Conservation (phyloP, 2,113 vertebrate species). For the Columba livia region DNA sequence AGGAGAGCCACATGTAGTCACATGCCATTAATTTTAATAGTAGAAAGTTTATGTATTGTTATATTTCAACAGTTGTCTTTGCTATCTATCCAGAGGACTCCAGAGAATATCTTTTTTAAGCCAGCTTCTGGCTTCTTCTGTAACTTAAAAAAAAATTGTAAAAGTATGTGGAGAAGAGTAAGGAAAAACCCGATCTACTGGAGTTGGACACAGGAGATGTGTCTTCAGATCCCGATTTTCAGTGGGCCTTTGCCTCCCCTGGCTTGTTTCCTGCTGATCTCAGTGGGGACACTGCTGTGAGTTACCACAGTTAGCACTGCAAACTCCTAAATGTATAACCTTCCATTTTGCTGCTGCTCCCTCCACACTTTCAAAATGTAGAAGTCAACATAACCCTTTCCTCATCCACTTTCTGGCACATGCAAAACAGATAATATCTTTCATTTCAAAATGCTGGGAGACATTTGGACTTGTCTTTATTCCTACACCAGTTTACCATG, state of each 20-base stretch:
- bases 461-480: background rate
- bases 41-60: background rate
- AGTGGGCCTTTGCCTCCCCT: background rate
- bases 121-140: background rate
- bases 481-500: background rate
- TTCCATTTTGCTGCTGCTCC: background rate
- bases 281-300: background rate
- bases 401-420: background rate
- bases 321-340: background rate
- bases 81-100: background rate
- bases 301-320: background rate
- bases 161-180: background rate
- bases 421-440: background rate
- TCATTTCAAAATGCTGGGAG: background rate
- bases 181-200: background rate
- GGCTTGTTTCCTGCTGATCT: background rate
- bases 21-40: background rate
- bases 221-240: background rate
- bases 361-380: background rate
- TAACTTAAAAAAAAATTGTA: background rate
- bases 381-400: background rate
- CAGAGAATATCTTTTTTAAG: background rate
- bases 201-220: background rate
- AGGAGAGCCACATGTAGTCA: background rate
- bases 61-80: background rate